A percentile compares a stretch with the other conserved stretches of the same genome.
These are phyloP conservation scores for Argyresthia goedartella DNA, from an alignment of 2,888 invertebrate genomes.

Conservation along the genomic window DNA sequence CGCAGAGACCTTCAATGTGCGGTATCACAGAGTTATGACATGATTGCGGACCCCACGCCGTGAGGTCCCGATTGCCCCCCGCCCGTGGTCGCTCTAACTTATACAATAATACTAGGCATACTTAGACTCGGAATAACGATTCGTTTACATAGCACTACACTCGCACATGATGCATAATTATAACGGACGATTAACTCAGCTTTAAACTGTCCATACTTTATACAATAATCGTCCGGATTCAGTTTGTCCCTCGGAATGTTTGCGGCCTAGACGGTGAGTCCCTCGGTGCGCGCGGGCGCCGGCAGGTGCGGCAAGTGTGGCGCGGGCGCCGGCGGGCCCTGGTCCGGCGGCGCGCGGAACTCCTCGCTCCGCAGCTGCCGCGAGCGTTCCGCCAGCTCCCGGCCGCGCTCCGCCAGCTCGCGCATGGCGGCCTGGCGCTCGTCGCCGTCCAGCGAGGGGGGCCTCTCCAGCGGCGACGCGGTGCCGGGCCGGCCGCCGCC, in stretches of 20 bases:
- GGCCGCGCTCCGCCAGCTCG: slow-evolving; percentile 66
- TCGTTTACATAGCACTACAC: slow-evolving; percentile 53
- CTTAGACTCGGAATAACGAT: slow-evolving; percentile 59
- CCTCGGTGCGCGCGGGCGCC: slow-evolving; percentile 74
- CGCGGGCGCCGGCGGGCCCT: slow-evolving; percentile 40
- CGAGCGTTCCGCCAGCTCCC: slow-evolving; percentile 63
- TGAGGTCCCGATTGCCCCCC: slow-evolving; percentile 64
- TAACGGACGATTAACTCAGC: slow-evolving; percentile 33
- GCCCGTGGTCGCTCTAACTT: slow-evolving; percentile 66
- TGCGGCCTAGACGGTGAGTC: slow-evolving; percentile 76
- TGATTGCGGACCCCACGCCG: slow-evolving; percentile 49
- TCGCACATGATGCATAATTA: slow-evolving; percentile 37
- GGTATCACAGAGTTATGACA: slow-evolving; percentile 69
- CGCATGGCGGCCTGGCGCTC: slow-evolving; percentile 63
- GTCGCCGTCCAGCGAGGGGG: slow-evolving; percentile 55
- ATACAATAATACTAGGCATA: slow-evolving; percentile 60
- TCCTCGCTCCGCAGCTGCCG: slow-evolving; percentile 64
- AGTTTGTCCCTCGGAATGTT: slow-evolving; percentile 38
- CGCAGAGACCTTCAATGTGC: slow-evolving; percentile 41
- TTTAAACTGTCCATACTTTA: slow-evolving; percentile 2
- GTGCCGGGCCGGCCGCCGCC: slow-evolving; percentile 67
- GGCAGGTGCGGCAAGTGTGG: slow-evolving; percentile 60
- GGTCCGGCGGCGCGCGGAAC: slow-evolving; percentile 39
- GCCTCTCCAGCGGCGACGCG: slow-evolving; percentile 61
- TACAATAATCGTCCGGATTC: background rate